A percentile compares a stretch with the other conserved stretches of the same genome.
These are phyloP conservation scores for Darevskia mixta DNA, from an alignment of 2,797 vertebrate genomes.

Conservation along the genomic window DNA sequence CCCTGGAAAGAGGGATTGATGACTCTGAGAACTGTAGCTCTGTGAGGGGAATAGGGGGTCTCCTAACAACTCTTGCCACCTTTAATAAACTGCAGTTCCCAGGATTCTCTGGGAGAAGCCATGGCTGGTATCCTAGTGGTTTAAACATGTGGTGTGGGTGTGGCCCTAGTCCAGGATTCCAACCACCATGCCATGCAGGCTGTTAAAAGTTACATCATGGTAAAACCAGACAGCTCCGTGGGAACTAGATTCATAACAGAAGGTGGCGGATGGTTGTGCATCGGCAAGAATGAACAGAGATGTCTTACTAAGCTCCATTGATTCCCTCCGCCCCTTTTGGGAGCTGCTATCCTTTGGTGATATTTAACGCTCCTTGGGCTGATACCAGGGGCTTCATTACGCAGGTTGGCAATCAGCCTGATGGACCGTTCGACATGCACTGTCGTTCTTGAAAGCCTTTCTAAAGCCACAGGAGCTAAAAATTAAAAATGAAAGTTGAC, in stretches of 20 bases:
- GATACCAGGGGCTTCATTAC: not conserved
- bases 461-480: not conserved
- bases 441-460: not conserved
- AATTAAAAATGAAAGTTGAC: conserved; percentile 25
- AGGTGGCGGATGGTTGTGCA: not conserved
- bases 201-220: not conserved
- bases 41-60: too few relatives aligned
- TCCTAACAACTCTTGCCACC: too few relatives aligned
- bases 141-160: too few relatives aligned
- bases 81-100: too few relatives aligned
- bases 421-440: not conserved
- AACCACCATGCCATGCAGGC: not conserved
- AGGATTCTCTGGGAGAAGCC: too few relatives aligned
- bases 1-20: too few relatives aligned
- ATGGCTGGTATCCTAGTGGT: too few relatives aligned
- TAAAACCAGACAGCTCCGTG: not conserved
- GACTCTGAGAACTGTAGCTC: too few relatives aligned
- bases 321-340: not conserved
- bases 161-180: not conserved
- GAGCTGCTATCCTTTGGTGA: not conserved
- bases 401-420: not conserved
- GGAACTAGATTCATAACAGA: not conserved
- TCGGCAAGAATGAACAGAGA: not conserved
- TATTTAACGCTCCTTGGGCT: not conserved
- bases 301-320: not conserved